Base-by-base conservation (phyloP, 2,797 vertebrate genomes). In the Propithecus perrieri region DNA sequence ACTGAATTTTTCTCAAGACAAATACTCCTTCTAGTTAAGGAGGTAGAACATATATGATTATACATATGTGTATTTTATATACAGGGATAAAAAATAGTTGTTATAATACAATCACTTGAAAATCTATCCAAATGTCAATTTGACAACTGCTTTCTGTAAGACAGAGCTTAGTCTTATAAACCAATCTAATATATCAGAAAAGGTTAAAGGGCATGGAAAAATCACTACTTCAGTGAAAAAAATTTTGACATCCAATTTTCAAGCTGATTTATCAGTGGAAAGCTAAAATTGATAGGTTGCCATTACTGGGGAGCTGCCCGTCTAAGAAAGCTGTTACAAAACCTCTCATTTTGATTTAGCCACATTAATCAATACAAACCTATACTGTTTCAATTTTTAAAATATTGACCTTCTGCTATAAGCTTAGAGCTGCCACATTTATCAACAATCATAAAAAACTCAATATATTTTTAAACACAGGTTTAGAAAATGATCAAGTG, bases 351-450 rank as follows among this genome's bases (percentile, higher is more conserved):
- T 99, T 99, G 99, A 99, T 99, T 99, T 99, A 99, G 99, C 98
- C 96, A 98, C 97, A 98, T 97, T 97, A 99, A 99, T 99, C 99
- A 99, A 99, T 99, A 99, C 97, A 98, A 99, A 99, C 99, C 99
- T 99, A 99, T 99, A 99, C 99, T 99, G 99, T 99, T 99, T 99
- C 99, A 99, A 99, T 99, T 99, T 99, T 99, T 99, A 98, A 99
- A 99, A 98, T 99, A 99, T 99, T 99, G 99, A 99, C 99, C 99
- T 99, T 99, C 98, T 99, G 98, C 99, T 99, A 98, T 98, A 98
- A 98, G 99, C 98, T 99, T 99, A 98, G 99, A 98, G 99, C 98
- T 97, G 98, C 98, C 98, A 99, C 99, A 99, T 99, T 99, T 99
- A 99, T 99, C 99, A 99, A 99, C 99, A 98, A 98, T 99, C 98